phyloP scores from a whole-genome alignment of 2,797 vertebrate species.

The Dicrostonyx torquatus region DNA sequence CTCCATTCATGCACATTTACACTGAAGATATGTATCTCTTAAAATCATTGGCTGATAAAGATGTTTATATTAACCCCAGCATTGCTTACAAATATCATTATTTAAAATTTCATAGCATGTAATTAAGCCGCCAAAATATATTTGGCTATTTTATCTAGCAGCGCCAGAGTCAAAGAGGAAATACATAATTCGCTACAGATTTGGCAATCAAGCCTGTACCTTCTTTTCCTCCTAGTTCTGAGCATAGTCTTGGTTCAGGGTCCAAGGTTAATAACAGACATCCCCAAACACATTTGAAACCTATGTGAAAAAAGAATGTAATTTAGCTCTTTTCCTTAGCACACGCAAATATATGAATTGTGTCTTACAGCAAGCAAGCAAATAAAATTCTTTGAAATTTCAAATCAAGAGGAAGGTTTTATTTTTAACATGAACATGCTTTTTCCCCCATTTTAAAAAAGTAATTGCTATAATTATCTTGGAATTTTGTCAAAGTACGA shows the following conservation, averaged over 20 bases:
- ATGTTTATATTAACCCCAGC: slow-evolving; percentile 66
- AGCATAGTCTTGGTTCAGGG: slow-evolving; percentile 28
- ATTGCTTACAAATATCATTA: slow-evolving; percentile 64
- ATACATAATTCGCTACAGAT: slow-evolving; percentile 22
- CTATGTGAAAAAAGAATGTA: neutral
- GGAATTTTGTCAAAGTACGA: slow-evolving; percentile 68
- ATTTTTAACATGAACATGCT: slow-evolving; percentile 66
- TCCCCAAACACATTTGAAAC: slow-evolving; percentile 51
- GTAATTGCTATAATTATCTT: slow-evolving; percentile 67
- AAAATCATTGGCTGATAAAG: slow-evolving; percentile 62
- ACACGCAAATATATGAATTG: slow-evolving; percentile 7
- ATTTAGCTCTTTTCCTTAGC: slow-evolving; percentile 35
- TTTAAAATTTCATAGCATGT: slow-evolving; percentile 66
- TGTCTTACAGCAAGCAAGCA: slow-evolving; percentile 44
- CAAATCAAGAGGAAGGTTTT: slow-evolving; percentile 45
- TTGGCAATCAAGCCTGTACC: slow-evolving; percentile 48
- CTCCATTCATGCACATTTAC: slow-evolving; percentile 33
- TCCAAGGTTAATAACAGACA: slow-evolving; percentile 48
- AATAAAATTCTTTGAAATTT: slow-evolving; percentile 63
- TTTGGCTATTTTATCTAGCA: slow-evolving; percentile 58
- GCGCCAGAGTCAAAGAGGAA: slow-evolving; percentile 53
- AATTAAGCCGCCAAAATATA: slow-evolving; percentile 60
- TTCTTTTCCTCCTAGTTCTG: slow-evolving; percentile 41
- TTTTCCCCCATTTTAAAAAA: slow-evolving; percentile 1
- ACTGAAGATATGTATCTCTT: slow-evolving; percentile 47